Evolutionary conservation across 2,888 invertebrate genomes (phyloP).

Genomic region (Phrixothrix hirtus): DNA sequence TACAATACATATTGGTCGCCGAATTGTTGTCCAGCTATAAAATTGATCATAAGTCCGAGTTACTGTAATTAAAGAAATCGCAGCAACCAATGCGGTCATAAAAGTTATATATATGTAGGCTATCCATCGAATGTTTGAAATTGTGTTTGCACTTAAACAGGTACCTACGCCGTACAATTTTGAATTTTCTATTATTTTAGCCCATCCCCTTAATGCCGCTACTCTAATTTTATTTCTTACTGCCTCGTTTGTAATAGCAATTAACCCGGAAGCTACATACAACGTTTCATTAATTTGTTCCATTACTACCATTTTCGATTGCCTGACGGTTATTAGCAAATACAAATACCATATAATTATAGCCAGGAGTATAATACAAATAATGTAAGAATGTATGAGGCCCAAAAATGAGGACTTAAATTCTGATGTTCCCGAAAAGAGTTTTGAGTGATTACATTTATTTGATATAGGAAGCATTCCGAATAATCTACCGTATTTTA

Average conservation of each 20-base stretch:
- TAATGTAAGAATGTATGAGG: conserved; percentile 4
- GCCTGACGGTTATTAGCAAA: neutral
- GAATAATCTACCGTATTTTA: conserved; percentile 4
- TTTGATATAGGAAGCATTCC: conserved; percentile 7
- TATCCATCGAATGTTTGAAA: neutral
- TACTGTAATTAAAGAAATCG: conserved; percentile 2
- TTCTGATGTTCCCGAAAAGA: neutral
- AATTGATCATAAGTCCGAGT: conserved; percentile 7
- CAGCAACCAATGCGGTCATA: conserved; percentile 1
- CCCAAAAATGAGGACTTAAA: conserved; percentile 2
- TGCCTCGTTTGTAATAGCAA: neutral
- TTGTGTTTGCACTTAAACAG: conserved; percentile 1
- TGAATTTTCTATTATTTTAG: conserved; percentile 3
- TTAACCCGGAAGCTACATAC: conserved; percentile 3
- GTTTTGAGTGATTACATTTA: conserved; percentile 3
- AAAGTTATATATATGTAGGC: neutral
- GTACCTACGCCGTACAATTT: conserved; percentile 11
- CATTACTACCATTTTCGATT: conserved; percentile 7
- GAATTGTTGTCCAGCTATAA: conserved; percentile 5
- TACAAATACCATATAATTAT: conserved; percentile 8
- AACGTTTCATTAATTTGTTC: conserved; percentile 11
- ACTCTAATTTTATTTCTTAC: conserved; percentile 5
- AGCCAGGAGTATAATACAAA: neutral
- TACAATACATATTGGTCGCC: conserved; percentile 8
- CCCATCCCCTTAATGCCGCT: conserved; percentile 3